A percentile compares a stretch with the other conserved stretches of the same genome.
These are phyloP conservation scores for Oligia latruncula DNA, from an alignment of 2,888 invertebrate species.

Conservation along the genomic window DNA sequence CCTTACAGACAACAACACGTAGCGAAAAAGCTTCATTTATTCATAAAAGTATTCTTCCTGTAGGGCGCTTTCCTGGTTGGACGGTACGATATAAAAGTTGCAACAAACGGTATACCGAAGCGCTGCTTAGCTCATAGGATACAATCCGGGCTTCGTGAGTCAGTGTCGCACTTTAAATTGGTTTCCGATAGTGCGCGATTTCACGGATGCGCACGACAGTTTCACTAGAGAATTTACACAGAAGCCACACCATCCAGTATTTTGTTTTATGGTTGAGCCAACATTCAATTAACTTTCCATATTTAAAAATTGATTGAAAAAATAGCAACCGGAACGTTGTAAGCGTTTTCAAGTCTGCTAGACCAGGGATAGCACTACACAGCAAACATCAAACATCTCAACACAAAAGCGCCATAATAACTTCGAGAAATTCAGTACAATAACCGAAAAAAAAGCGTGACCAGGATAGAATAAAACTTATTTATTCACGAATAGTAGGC, in stretches of 20 bases:
- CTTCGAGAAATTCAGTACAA: neutral
- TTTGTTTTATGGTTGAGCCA: neutral
- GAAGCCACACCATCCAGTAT: neutral
- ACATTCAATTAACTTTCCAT: neutral
- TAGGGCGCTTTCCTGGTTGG: neutral
- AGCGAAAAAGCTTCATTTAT: conserved; percentile 20
- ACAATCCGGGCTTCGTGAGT: neutral
- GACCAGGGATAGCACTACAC: neutral
- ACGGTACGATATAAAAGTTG: conserved; percentile 29
- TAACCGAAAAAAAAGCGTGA: too few relatives aligned
- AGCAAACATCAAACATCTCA: neutral
- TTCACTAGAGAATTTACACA: neutral
- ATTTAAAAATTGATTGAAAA: neutral
- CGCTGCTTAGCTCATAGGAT: neutral
- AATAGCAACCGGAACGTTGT: too few relatives aligned
- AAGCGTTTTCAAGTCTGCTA: neutral
- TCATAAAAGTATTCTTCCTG: neutral
- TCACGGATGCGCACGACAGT: neutral
- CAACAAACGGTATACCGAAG: neutral
- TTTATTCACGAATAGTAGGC: neutral
- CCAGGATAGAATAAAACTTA: neutral
- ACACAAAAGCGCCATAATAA: too few relatives aligned
- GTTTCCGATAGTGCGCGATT: neutral
- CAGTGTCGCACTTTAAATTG: neutral
- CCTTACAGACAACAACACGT: conserved; percentile 17